phyloP scores from a whole-genome alignment of 2,797 vertebrate genomes.

The Myripristis murdjan region DNA sequence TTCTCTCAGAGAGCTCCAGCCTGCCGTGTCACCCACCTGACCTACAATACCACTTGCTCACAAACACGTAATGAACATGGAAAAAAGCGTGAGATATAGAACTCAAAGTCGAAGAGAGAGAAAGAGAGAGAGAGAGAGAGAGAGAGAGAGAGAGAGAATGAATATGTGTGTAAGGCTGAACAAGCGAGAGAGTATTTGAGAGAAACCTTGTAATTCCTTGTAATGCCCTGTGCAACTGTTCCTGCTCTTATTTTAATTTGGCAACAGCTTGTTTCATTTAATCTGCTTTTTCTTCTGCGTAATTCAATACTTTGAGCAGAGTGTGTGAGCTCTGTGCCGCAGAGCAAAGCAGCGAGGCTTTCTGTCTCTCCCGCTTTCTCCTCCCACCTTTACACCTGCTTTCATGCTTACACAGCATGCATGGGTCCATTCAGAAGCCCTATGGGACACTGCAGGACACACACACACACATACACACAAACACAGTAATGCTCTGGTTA shows the following conservation, averaged over 20 bases:
- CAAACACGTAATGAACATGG: conserved; percentile 7
- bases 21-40: conserved; percentile 12
- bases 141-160: conserved; percentile 15
- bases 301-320: conserved; percentile 54
- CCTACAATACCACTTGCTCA: conserved; percentile 20
- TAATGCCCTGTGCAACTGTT: conserved; percentile 32
- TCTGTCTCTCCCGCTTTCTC: conserved; percentile 50
- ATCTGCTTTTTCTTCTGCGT: conserved; percentile 57
- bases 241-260: conserved; percentile 46
- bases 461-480: conserved; percentile 13
- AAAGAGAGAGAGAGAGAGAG: conserved; percentile 19
- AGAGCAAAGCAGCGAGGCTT: conserved; percentile 50
- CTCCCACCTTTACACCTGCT: conserved; percentile 55
- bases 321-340: conserved; percentile 38
- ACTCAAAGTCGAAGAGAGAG: conserved; percentile 19
- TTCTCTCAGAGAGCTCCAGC: not conserved
- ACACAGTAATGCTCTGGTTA: conserved; percentile 23
- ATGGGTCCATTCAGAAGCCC: not conserved
- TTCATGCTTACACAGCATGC: conserved; percentile 31
- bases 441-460: not conserved
- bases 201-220: conserved; percentile 39
- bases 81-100: conserved; percentile 10
- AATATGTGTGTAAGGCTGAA: not conserved
- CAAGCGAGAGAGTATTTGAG: not conserved
- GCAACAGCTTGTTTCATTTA: conserved; percentile 45